These are phyloP conservation scores for Pseudorhiza aurosa DNA, from an alignment of 30 jellyfish, hydroid and myxozoan species.

Conservation along the genomic window DNA sequence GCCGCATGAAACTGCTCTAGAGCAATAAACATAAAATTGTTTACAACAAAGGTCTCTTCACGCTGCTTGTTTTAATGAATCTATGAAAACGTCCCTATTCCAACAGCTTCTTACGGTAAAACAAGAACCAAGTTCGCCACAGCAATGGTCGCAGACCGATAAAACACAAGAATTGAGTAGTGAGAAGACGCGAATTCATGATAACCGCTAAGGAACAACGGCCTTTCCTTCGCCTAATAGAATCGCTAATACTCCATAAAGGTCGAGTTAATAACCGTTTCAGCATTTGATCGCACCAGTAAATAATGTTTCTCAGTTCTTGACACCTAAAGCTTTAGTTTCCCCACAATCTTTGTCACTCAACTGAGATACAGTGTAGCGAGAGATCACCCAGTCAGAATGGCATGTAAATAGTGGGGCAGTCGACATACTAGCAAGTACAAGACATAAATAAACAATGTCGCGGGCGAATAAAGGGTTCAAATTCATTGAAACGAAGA, in stretches of 20 bases:
- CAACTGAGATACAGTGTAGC: constrained; percentile 4
- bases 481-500: not conserved
- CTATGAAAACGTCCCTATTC: constrained; percentile 15
- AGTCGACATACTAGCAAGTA: constrained; percentile 29
- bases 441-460: constrained; percentile 50
- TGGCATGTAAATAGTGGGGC: constrained; percentile 43
- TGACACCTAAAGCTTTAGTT: not conserved
- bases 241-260: not conserved
- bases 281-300: not conserved
- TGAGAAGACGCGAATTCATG: not conserved
- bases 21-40: constrained; percentile 49
- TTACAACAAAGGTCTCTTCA: constrained; percentile 46
- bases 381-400: constrained; percentile 41
- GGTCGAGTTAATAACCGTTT: not conserved
- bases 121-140: constrained; percentile 2
- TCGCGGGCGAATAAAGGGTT: constrained; percentile 32
- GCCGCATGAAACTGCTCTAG: constrained; percentile 67
- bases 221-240: not conserved
- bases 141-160: constrained; percentile 1
- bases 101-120: not conserved
- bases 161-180: not conserved
- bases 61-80: constrained; percentile 34
- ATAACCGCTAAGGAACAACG: constrained; percentile 2
- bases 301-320: too few species aligned
- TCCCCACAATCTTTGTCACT: not conserved